Conservation (phyloP, 2,113 vertebrate species). For the Anser cygnoides region DNA sequence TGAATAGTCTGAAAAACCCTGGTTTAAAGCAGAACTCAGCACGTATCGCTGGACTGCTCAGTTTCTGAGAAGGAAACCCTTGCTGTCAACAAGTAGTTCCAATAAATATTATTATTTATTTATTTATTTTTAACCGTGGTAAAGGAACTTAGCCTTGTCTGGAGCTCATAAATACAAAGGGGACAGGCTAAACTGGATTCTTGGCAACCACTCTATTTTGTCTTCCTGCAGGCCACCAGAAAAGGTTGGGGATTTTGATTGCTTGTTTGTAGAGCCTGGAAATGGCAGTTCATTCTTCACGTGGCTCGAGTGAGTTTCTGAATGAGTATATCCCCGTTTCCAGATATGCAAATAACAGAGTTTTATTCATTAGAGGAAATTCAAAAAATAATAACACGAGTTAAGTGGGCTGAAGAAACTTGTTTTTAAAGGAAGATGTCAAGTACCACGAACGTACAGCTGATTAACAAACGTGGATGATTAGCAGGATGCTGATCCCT, state of each 20-base stretch:
- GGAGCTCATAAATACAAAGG: neutral
- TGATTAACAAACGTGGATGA: fast-evolving
- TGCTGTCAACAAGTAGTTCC: neutral
- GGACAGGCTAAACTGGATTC: neutral
- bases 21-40: neutral
- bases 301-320: neutral
- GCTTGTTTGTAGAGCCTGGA: neutral
- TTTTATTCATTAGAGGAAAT: neutral
- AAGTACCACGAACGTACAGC: neutral
- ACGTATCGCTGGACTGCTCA: neutral
- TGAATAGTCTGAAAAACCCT: neutral
- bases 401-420: neutral
- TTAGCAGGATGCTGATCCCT: neutral
- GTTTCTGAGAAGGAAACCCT: neutral
- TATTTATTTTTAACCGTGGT: neutral
- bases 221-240: neutral
- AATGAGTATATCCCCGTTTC: neutral
- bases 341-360: neutral
- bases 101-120: neutral
- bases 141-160: neutral
- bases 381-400: neutral
- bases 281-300: neutral
- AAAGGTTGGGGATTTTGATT: neutral
- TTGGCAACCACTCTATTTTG: neutral
- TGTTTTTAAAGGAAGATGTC: neutral